Conservation (phyloP, 2,888 invertebrate species). For the Netelia inedita region DNA sequence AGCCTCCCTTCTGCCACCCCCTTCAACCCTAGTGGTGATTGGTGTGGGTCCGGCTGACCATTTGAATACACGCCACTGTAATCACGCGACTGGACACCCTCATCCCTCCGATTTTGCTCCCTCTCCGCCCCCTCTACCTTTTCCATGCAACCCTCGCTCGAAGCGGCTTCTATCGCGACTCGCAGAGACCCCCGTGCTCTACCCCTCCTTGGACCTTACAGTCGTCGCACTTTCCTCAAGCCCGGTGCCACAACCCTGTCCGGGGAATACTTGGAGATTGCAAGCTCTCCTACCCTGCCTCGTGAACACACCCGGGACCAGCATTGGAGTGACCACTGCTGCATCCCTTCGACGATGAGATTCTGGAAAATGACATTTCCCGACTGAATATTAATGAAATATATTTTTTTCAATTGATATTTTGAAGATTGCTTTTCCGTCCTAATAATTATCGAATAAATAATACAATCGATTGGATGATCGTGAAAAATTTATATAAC, state of each 20-base stretch:
- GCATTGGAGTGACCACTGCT: conserved; percentile 51
- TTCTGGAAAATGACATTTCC: conserved; percentile 41
- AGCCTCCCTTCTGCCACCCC: conserved; percentile 62
- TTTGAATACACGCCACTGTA: conserved; percentile 84
- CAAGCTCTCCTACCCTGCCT: conserved; percentile 72
- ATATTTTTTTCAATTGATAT: conserved; percentile 1
- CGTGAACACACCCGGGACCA: conserved; percentile 64
- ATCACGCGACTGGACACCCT: conserved; percentile 80
- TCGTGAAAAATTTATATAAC: background rate
- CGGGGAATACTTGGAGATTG: conserved; percentile 78
- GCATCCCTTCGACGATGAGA: conserved; percentile 50
- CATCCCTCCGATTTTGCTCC: conserved; percentile 66
- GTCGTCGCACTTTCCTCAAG: conserved; percentile 74
- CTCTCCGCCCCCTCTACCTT: conserved; percentile 56
- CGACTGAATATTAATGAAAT: background rate
- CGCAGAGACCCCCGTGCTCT: conserved; percentile 54
- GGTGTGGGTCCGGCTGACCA: conserved; percentile 84
- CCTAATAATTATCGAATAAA: background rate
- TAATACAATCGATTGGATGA: background rate
- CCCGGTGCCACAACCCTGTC: conserved; percentile 67
- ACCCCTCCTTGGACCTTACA: conserved; percentile 71
- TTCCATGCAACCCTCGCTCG: conserved; percentile 52
- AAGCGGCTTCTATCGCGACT: conserved; percentile 56
- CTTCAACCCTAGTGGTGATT: conserved; percentile 79
- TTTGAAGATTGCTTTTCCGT: background rate